These are phyloP conservation scores for Drosophila maculinotata DNA, from an alignment of 2,888 invertebrate genomes.

Conservation along the genomic window DNA sequence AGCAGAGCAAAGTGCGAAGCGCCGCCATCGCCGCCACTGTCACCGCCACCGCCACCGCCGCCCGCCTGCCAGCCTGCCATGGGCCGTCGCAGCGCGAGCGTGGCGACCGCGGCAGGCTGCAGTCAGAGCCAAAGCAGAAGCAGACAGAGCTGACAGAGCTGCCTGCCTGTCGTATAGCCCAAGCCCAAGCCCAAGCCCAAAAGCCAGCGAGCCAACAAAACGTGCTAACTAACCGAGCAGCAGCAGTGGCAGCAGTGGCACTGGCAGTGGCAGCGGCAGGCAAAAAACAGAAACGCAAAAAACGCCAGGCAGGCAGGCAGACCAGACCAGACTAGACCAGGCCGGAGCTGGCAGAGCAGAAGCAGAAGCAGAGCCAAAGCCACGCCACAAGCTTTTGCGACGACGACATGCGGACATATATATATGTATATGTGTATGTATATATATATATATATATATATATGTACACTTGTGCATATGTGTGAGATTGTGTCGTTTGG, in stretches of 20 bases:
- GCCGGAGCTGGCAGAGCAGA: slow-evolving; percentile 53
- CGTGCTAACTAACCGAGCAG: slow-evolving; percentile 71
- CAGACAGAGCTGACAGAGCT: slow-evolving; percentile 38
- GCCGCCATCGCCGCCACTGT: slow-evolving; percentile 68
- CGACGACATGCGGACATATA: slow-evolving; percentile 58
- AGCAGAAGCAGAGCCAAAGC: slow-evolving; percentile 64
- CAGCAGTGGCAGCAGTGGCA: slow-evolving; percentile 54
- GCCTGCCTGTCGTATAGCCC: no score
- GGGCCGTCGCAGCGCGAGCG: slow-evolving; percentile 53
- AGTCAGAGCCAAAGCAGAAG: slow-evolving; percentile 47
- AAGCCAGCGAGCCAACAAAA: slow-evolving; percentile 75
- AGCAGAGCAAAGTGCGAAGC: slow-evolving; percentile 83
- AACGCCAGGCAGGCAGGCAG: slow-evolving; percentile 67
- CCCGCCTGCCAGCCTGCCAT: neutral
- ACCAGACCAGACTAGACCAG: no score
- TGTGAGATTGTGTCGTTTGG: slow-evolving; percentile 30
- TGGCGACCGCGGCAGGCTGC: slow-evolving; percentile 70
- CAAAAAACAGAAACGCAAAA: slow-evolving; percentile 76
- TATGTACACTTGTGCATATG: slow-evolving; percentile 33
- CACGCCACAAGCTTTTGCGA: slow-evolving; percentile 77
- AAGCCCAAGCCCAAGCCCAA: slow-evolving; percentile 69
- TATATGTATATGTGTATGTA: slow-evolving; percentile 29
- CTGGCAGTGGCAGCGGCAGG: slow-evolving; percentile 47
- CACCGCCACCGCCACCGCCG: slow-evolving; percentile 42
- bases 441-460: slow-evolving; percentile 9